Evolutionary conservation across 2,113 vertebrate species (phyloP).

Genomic region (Nanorana parkeri): DNA sequence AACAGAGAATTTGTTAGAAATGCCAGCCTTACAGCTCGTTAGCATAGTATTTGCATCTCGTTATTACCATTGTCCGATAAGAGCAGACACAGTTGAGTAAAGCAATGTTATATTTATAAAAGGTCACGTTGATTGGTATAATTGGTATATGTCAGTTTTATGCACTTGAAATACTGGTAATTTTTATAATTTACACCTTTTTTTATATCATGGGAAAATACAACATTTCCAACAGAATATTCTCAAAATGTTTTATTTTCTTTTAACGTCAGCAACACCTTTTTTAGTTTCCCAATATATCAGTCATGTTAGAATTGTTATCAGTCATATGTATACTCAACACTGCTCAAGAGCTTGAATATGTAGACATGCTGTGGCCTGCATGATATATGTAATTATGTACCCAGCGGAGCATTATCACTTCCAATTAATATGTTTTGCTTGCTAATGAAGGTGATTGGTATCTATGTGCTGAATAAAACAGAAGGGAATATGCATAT

Average conservation of each 20-base stretch:
- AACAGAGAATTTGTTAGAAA: slow-evolving; percentile 13
- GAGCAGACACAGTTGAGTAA: slow-evolving; percentile 31
- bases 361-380: slow-evolving; percentile 44
- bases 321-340: not conserved
- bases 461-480: slow-evolving; percentile 33
- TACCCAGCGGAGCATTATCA: slow-evolving; percentile 42
- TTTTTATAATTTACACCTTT: not conserved
- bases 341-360: slow-evolving; percentile 11
- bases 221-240: not conserved
- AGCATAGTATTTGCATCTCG: slow-evolving; percentile 29
- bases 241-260: not conserved
- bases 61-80: slow-evolving; percentile 29
- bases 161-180: not conserved
- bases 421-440: slow-evolving; percentile 45
- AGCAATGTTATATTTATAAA: slow-evolving; percentile 15
- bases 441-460: slow-evolving; percentile 38
- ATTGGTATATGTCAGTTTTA: not conserved
- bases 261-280: not conserved
- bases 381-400: slow-evolving; percentile 38
- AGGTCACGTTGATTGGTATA: slow-evolving; percentile 13
- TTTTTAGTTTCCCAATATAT: not conserved
- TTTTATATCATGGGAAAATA: not conserved
- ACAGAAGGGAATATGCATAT: not conserved
- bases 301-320: not conserved
- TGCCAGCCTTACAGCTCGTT: slow-evolving; percentile 28